Evolutionary conservation across 2,113 vertebrate species (phyloP).

Genomic region (Dipodomys spectabilis): DNA sequence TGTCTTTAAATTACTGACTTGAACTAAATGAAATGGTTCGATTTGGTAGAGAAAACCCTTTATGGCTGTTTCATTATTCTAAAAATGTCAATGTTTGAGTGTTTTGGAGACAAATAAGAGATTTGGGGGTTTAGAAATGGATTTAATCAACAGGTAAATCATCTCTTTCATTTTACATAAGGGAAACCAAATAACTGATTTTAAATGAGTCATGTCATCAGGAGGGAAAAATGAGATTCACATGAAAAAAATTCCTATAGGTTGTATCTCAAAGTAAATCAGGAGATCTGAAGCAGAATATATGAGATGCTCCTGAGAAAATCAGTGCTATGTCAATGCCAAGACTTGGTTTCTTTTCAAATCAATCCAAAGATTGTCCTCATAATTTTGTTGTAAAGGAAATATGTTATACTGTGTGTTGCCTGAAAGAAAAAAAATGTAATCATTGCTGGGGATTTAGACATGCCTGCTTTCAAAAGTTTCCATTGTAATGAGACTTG

Average conservation of each 20-base stretch:
- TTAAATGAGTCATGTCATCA: background rate
- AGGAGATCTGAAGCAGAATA: background rate
- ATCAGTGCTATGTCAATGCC: background rate
- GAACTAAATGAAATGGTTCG: background rate
- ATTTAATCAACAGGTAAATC: background rate
- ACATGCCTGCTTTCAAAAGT: slow-evolving; percentile 24
- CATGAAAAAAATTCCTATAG: background rate
- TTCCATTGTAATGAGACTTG: background rate
- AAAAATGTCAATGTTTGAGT: slow-evolving; percentile 7
- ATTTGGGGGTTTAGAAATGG: background rate
- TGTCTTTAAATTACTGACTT: background rate
- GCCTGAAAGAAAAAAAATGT: slow-evolving; percentile 7
- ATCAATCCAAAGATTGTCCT: background rate
- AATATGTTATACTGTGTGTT: slow-evolving; percentile 1
- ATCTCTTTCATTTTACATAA: background rate
- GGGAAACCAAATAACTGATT: background rate
- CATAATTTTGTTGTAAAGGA: slow-evolving; percentile 21
- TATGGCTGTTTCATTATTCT: slow-evolving; percentile 4
- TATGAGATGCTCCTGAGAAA: background rate
- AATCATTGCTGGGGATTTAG: background rate
- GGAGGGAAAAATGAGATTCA: background rate
- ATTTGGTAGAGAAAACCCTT: background rate
- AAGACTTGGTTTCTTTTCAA: slow-evolving; percentile 24
- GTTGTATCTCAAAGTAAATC: background rate
- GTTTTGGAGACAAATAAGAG: background rate